Conservation (phyloP, 2,888 invertebrate genomes). For the Nymphalis c-album region DNA sequence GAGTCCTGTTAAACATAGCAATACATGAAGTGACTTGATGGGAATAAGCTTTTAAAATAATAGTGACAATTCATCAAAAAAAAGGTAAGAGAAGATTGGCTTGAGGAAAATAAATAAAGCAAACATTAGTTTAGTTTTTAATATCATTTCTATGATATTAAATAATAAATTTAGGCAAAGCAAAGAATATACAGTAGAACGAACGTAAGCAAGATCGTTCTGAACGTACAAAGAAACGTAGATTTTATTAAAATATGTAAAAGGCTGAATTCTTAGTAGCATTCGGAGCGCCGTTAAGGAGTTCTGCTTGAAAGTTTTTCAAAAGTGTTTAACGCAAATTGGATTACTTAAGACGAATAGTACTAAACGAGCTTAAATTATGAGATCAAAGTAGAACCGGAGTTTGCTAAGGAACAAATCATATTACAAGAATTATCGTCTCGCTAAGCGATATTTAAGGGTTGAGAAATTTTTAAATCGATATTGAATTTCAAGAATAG, state of each 20-base stretch:
- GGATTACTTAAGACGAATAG: conserved; percentile 44
- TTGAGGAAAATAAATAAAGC: neutral
- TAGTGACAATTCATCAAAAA: neutral
- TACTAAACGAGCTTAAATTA: conserved; percentile 43
- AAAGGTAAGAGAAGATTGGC: neutral
- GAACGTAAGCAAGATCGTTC: conserved; percentile 26
- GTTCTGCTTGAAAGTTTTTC: conserved; percentile 40
- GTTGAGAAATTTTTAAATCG: conserved; percentile 12
- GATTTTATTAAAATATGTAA: conserved; percentile 33
- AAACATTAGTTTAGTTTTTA: neutral
- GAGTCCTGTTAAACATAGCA: no score
- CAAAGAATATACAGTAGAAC: conserved; percentile 33
- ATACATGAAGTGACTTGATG: neutral
- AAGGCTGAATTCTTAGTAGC: conserved; percentile 32
- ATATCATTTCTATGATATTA: conserved; percentile 15
- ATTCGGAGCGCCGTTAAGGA: conserved; percentile 31
- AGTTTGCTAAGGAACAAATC: conserved; percentile 40
- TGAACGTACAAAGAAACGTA: conserved; percentile 29
- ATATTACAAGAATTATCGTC: conserved; percentile 39
- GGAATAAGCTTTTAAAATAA: neutral
- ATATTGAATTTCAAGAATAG: conserved; percentile 3
- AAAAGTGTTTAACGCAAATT: conserved; percentile 47
- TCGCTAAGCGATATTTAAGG: conserved; percentile 30
- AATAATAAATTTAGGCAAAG: conserved; percentile 24
- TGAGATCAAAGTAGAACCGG: conserved; percentile 42